phyloP scores from a whole-genome alignment of 1,140 invertebrate species.

The Diprion similis region DNA sequence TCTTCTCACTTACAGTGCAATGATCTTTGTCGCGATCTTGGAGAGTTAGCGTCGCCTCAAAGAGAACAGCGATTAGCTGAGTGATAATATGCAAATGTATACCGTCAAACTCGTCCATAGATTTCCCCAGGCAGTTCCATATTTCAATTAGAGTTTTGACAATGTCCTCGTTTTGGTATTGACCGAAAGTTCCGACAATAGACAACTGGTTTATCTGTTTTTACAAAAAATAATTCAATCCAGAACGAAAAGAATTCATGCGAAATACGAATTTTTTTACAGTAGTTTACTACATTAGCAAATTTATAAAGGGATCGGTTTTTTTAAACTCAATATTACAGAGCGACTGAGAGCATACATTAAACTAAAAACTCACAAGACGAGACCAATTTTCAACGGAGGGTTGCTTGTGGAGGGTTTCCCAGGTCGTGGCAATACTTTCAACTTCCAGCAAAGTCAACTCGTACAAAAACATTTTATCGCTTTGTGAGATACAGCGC shows the following conservation, averaged over 20 bases:
- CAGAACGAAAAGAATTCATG: not conserved
- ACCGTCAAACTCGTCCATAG: slow-evolving; percentile 41
- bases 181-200: slow-evolving; percentile 25
- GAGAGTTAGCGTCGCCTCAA: slow-evolving; percentile 28
- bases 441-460: slow-evolving; percentile 11
- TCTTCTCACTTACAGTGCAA: slow-evolving; percentile 5
- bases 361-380: slow-evolving; percentile 39
- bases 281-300: slow-evolving; percentile 7
- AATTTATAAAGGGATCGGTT: slow-evolving; percentile 17
- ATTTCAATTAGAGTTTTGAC: slow-evolving; percentile 35
- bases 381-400: slow-evolving; percentile 39
- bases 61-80: slow-evolving; percentile 33
- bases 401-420: slow-evolving; percentile 34
- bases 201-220: slow-evolving; percentile 36
- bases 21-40: not conserved
- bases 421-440: slow-evolving; percentile 31
- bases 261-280: slow-evolving; percentile 9
- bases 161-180: slow-evolving; percentile 29
- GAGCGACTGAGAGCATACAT: not conserved
- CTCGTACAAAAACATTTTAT: slow-evolving; percentile 28
- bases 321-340: slow-evolving; percentile 10
- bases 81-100: slow-evolving; percentile 36
- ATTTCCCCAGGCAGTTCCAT: slow-evolving; percentile 42
- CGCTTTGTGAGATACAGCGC: slow-evolving; percentile 28
- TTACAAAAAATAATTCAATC: slow-evolving; percentile 8